Base-by-base conservation (phyloP, 1,140 invertebrate species). In the Whitmania pigra region DNA sequence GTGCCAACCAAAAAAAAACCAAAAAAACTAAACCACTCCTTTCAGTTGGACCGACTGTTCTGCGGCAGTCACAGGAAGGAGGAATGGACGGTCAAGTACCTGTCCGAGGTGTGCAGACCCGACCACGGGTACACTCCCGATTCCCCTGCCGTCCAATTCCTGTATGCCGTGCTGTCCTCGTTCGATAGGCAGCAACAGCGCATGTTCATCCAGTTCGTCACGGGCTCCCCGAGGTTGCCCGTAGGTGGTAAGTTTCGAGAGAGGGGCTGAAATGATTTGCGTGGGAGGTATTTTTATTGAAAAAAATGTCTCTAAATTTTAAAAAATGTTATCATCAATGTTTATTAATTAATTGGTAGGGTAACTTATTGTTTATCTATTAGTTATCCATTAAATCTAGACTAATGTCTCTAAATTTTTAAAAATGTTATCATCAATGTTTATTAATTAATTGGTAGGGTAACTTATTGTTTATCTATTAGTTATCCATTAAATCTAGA, bases 81-180 rank as follows among this genome's bases (percentile, higher is more conserved):
- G 54, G 70, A 87, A 60, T 97, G 94, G 94, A 93, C 96, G 77
- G 83, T 89, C 9, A 91, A 93, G 82, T 90, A 88, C 77, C 84
- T 97, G 76, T 88, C 89, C 74, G 94, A 97, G 77, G 93, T 91
- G 78, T 97, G 93, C 83, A 88, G 92, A 72, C 92, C 93, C 0
- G 94, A 97, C 85, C 94, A 97, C 71, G 94, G 95, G 49, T 99
- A 96, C 82, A 95, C 90, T 53, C 88, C 90, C 67, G 94, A 98
- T 78, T 97, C 93, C 53, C 87, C 88, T 76, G 92, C 94, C 71
- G 96, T 99, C 76, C 87, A 89, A 78, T 94, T 89, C 83, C 87
- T 99, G 55, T 93, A 96, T 80, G 90, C 97, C 82, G 90, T 99
- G 74, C 87, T 99, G 75, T 86, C 90, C 57, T 89, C 89, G 2